These are phyloP conservation scores for Ormia ochracea DNA, from an alignment of 2,888 invertebrate species.

Conservation along the genomic window DNA sequence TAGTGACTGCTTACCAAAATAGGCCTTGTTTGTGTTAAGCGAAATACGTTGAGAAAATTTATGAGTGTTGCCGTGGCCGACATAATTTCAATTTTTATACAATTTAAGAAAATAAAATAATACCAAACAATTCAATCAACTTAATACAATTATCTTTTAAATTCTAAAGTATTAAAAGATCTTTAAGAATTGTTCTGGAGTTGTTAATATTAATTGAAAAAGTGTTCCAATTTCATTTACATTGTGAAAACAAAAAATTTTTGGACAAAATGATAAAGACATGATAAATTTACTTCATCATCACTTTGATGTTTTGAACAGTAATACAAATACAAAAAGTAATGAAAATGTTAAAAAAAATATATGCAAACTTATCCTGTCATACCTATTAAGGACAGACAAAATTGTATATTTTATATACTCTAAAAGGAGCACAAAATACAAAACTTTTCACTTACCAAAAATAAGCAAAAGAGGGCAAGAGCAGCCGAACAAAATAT, in stretches of 20 bases:
- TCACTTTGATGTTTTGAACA: neutral
- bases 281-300: neutral
- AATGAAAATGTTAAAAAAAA: neutral
- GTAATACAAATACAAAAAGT: neutral
- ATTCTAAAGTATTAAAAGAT: neutral
- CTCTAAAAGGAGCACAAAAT: constrained; percentile 40
- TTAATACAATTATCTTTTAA: too few relatives aligned
- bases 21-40: too few relatives aligned
- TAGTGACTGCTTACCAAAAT: too few relatives aligned
- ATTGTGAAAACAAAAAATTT: neutral
- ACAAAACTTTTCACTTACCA: constrained; percentile 55
- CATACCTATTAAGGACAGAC: neutral
- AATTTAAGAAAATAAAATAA: too few relatives aligned
- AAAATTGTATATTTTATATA: constrained; percentile 6
- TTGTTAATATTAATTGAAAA: neutral
- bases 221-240: neutral
- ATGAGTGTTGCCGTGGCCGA: too few relatives aligned
- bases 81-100: too few relatives aligned
- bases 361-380: neutral
- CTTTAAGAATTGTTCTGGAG: too few relatives aligned
- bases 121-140: too few relatives aligned
- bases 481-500: neutral
- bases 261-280: neutral
- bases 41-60: too few relatives aligned
- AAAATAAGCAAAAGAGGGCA: constrained; percentile 33